phyloP scores from a whole-genome alignment of 2,888 invertebrate genomes.

The Drosophila kambysellisi region DNA sequence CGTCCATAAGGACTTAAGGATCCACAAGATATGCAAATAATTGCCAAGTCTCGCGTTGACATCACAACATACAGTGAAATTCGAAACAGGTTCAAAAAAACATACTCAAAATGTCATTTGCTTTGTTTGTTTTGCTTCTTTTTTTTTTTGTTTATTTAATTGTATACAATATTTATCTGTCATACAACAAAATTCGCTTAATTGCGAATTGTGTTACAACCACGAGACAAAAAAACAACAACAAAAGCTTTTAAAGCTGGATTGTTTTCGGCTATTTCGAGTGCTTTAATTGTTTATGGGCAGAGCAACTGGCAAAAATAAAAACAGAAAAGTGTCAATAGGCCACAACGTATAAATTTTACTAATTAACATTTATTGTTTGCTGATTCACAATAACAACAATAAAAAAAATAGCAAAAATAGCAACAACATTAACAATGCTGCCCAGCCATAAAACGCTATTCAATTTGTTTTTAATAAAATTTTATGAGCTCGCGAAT shows the following conservation, averaged over 20 bases:
- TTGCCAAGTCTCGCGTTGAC: conserved; percentile 33
- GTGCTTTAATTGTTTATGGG: conserved; percentile 50
- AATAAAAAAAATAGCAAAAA: conserved; percentile 4
- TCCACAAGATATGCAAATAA: conserved; percentile 37
- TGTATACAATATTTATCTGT: conserved; percentile 38
- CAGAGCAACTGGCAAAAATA: conserved; percentile 39
- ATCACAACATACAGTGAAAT: conserved; percentile 15
- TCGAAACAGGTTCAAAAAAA: conserved; percentile 60
- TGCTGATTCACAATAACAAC: conserved; percentile 54
- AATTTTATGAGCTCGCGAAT: conserved; percentile 58
- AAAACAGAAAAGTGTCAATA: conserved; percentile 66
- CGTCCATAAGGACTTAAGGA: conserved; percentile 20
- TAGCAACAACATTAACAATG: conserved; percentile 10
- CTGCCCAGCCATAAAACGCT: conserved; percentile 42
- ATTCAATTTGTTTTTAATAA: conserved; percentile 68
- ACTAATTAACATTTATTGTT: conserved; percentile 78
- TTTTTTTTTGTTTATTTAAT: conserved; percentile 31
- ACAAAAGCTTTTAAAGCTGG: conserved; percentile 31
- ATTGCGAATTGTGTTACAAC: conserved; percentile 57
- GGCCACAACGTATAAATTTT: conserved; percentile 70
- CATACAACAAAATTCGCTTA: conserved; percentile 52
- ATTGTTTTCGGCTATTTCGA: conserved; percentile 46
- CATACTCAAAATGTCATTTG: conserved; percentile 15
- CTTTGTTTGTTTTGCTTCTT: conserved; percentile 25
- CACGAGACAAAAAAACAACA: conserved; percentile 15